Base-by-base conservation (phyloP, 1,140 invertebrate species). In the Micrasema longulum region DNA sequence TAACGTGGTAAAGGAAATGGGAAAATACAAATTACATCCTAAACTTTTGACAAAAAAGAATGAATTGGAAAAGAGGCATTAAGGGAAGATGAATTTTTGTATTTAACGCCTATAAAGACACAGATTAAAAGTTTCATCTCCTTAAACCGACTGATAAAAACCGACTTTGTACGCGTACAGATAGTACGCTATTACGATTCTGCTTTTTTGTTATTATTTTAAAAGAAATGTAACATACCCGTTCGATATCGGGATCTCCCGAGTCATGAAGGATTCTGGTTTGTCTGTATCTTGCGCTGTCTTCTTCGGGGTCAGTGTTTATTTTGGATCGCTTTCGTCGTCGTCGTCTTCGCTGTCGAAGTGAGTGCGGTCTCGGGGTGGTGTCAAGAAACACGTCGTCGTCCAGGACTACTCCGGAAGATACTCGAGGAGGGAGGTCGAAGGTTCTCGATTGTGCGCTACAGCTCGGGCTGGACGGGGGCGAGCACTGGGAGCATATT, bases 1-100 rank as follows among this genome's bases (percentile, higher is more conserved):
- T 73, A 73, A n/a, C n/a, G n/a, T n/a, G n/a, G n/a, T n/a, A n/a
- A n/a, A 70, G 68, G 68, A 70, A 70, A 62, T 62, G 45, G 68
- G 50, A 62, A 70, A 70, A 70, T 63, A 23, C 55, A 47, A 67
- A 38, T 41, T 67, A 31, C 12, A 9, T 11, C n/a, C 23, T 10
- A 23, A 48, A 16, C 45, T 45, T 48, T 50, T 48, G 43, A 35
- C 16, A 50, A 47, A 47, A 23, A 65, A 35, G 35, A 26, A 31
- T 14, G 18, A 45, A 45, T 7, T 14, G n/a, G n/a, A 16, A 45
- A n/a, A 45, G 18, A 45, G 43, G 43, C n/a, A 45, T 16, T 3
- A 16, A 14, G 18, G 12, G 5, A 14, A 45, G 43, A 2, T 45
- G n/a, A n/a, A n/a, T n/a, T n/a, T n/a, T n/a, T n/a, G n/a, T n/a